Evolutionary conservation across 2,888 invertebrate species (phyloP).

Genomic region (Temnothorax unifasciatus): DNA sequence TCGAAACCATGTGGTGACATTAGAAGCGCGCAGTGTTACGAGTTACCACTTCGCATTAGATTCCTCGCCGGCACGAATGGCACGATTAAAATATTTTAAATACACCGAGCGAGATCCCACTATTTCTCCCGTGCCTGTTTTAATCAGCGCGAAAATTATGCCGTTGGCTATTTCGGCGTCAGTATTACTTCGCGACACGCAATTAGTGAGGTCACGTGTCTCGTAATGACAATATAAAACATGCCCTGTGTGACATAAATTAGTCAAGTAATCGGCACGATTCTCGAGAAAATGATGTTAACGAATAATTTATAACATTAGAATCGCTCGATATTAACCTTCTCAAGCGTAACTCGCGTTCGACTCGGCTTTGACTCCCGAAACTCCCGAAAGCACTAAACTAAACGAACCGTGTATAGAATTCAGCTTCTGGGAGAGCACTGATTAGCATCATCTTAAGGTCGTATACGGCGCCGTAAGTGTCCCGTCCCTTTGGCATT

Average conservation of each 20-base stretch:
- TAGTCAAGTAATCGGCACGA: not conserved
- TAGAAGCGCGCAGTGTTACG: conserved; percentile 72
- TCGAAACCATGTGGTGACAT: conserved; percentile 79
- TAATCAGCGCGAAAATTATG: conserved; percentile 32
- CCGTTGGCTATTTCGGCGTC: not conserved
- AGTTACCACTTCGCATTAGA: conserved; percentile 75
- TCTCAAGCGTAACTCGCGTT: conserved; percentile 10
- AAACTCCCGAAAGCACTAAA: conserved; percentile 79
- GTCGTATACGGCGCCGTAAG: conserved; percentile 73
- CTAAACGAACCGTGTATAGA: conserved; percentile 82
- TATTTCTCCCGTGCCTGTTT: not conserved
- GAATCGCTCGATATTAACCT: conserved; percentile 1
- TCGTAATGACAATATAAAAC: not conserved
- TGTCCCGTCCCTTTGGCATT: conserved; percentile 79
- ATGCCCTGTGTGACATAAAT: not conserved
- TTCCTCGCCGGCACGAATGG: conserved; percentile 65
- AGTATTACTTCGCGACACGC: not conserved
- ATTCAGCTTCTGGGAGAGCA: conserved; percentile 70
- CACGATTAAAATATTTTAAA: conserved; percentile 70
- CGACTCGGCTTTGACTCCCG: conserved; percentile 65
- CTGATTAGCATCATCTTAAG: conserved; percentile 85
- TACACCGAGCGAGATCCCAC: conserved; percentile 5
- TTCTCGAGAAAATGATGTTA: not conserved
- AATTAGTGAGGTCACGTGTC: conserved; percentile 8
- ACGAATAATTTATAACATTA: not conserved